Percentiles rank a stretch among this genome's conserved stretches.
Conservation (phyloP, 35 echinoderm and acorn worm genomes). For the Ophioderma brevispina region DNA sequence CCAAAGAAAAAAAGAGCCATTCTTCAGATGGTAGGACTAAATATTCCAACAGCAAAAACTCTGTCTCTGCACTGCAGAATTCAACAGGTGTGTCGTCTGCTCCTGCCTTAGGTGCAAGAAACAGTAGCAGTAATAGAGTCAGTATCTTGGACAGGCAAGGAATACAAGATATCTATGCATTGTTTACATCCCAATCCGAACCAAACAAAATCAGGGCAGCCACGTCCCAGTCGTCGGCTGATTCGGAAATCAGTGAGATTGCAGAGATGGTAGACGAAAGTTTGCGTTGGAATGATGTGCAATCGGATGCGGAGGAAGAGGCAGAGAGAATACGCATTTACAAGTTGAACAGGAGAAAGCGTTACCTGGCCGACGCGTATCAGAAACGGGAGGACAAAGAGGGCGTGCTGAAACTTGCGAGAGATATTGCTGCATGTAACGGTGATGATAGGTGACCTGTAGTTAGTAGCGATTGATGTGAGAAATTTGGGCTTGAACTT, state of each 20-base stretch:
- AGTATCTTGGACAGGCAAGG: background rate
- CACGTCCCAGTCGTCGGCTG: slow-evolving; percentile 19
- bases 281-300: slow-evolving; percentile 82
- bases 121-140: background rate
- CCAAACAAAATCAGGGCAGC: background rate
- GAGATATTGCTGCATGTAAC: slow-evolving; percentile 54
- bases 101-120: background rate
- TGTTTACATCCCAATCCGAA: background rate
- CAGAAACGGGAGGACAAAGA: slow-evolving; percentile 86
- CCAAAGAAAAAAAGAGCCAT: no score
- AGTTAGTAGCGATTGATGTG: no score
- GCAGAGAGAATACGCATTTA: slow-evolving; percentile 75
- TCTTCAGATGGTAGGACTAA: no score
- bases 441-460: background rate
- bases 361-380: slow-evolving; percentile 79
- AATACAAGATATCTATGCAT: background rate
- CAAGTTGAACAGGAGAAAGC: slow-evolving; percentile 91
- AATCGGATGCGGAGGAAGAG: slow-evolving; percentile 78
- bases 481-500: no score
- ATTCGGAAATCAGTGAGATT: slow-evolving; percentile 42
- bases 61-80: background rate
- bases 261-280: slow-evolving; percentile 65
- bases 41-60: no score
- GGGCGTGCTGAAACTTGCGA: slow-evolving; percentile 75
- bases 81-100: background rate